These are phyloP conservation scores for Euwallacea fornicatus DNA, from an alignment of 1,140 invertebrate genomes.

Conservation along the genomic window DNA sequence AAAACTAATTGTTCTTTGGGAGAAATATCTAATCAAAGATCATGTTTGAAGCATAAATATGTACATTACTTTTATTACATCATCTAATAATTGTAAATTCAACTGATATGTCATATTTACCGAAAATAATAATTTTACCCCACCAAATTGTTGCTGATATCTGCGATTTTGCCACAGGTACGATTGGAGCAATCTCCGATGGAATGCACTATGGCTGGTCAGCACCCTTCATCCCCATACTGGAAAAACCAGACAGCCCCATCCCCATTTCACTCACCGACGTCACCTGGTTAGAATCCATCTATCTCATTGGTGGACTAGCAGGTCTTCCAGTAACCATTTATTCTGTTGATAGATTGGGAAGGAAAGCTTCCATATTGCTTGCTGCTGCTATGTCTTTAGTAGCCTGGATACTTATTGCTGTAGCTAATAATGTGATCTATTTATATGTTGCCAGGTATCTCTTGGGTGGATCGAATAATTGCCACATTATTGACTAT, in stretches of 20 bases:
- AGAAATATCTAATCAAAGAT: neutral
- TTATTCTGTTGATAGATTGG: slow-evolving; percentile 62
- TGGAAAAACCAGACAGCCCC: slow-evolving; percentile 50
- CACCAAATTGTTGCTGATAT: neutral
- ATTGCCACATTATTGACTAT: neutral
- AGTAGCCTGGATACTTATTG: slow-evolving; percentile 64
- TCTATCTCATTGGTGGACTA: slow-evolving; percentile 65
- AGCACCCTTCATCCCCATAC: slow-evolving; percentile 60
- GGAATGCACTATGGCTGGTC: slow-evolving; percentile 60
- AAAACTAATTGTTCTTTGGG: neutral
- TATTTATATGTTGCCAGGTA: slow-evolving; percentile 58
- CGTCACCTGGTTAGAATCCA: slow-evolving; percentile 65
- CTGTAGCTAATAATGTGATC: slow-evolving; percentile 52
- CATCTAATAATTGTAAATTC: neutral
- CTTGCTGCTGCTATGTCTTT: slow-evolving; percentile 61
- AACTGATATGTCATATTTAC: neutral
- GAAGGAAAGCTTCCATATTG: slow-evolving; percentile 64
- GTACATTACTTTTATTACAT: neutral
- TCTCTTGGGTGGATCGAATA: neutral
- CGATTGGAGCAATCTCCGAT: slow-evolving; percentile 47
- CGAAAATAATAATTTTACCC: neutral
- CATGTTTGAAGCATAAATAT: neutral
- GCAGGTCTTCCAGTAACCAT: slow-evolving; percentile 60
- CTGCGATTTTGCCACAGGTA: slow-evolving; percentile 33
- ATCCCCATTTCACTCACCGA: slow-evolving; percentile 48